Conservation (phyloP, 2,113 vertebrate genomes). For the Calypte anna region DNA sequence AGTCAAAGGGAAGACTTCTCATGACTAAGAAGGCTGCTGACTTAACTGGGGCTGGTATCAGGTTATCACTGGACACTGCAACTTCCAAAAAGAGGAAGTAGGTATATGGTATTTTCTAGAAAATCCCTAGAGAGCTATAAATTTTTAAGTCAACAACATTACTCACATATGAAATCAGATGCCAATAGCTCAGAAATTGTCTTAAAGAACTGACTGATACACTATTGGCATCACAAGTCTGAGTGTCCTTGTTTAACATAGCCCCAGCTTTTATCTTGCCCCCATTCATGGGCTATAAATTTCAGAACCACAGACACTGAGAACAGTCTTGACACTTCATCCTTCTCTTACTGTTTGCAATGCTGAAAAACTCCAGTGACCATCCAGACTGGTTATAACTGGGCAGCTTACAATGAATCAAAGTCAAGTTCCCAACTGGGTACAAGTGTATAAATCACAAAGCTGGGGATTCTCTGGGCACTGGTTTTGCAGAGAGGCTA, state of each 20-base stretch:
- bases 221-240: neutral
- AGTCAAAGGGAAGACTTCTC: neutral
- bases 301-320: neutral
- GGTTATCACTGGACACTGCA: neutral
- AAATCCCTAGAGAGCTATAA: neutral
- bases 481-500: neutral
- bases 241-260: neutral
- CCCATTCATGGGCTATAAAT: neutral
- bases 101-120: neutral
- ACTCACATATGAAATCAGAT: neutral
- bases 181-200: neutral
- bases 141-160: neutral
- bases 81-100: neutral
- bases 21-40: neutral
- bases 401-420: neutral
- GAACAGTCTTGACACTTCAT: neutral
- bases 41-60: neutral
- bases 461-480: neutral
- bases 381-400: neutral
- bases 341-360: neutral
- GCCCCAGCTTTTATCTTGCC: neutral
- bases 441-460: neutral
- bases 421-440: neutral
- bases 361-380: neutral
- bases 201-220: neutral